Conservation (phyloP, 2,113 vertebrate genomes). For the Ursus arctos region DNA sequence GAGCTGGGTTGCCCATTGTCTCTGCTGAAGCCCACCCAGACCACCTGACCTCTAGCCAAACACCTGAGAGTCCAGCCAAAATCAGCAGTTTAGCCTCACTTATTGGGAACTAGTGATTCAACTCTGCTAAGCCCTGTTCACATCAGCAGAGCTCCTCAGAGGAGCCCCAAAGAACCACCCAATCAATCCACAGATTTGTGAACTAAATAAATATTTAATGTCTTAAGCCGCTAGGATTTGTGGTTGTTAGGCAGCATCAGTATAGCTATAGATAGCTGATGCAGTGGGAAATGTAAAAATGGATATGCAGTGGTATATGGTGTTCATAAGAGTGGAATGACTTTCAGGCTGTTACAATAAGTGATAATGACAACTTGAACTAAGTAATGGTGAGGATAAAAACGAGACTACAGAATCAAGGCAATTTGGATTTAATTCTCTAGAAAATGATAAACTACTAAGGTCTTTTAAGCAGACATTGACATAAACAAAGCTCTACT, state of each 20-base stretch:
- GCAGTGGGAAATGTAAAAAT: neutral
- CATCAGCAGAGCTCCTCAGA: neutral
- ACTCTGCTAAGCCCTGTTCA: neutral
- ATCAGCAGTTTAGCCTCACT: neutral
- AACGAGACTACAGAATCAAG: neutral
- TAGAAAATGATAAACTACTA: neutral
- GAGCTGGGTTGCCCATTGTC: neutral
- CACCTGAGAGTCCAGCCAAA: neutral
- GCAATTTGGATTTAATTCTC: slow-evolving; percentile 15
- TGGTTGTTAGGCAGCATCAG: neutral
- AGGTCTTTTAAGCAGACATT: slow-evolving; percentile 11
- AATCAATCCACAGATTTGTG: neutral
- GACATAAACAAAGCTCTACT: neutral
- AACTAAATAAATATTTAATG: slow-evolving; percentile 37
- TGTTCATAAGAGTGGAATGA: neutral
- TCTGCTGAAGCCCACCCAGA: neutral
- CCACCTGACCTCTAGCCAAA: neutral
- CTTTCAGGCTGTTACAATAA: neutral
- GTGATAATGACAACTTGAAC: neutral
- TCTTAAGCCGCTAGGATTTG: neutral
- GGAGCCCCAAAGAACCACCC: neutral
- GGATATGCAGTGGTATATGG: neutral
- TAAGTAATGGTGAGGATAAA: neutral
- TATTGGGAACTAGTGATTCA: neutral
- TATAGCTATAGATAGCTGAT: neutral